These are phyloP conservation scores for Nyleta sp. DNA, from an alignment of 2,888 invertebrate species.

Conservation along the genomic window DNA sequence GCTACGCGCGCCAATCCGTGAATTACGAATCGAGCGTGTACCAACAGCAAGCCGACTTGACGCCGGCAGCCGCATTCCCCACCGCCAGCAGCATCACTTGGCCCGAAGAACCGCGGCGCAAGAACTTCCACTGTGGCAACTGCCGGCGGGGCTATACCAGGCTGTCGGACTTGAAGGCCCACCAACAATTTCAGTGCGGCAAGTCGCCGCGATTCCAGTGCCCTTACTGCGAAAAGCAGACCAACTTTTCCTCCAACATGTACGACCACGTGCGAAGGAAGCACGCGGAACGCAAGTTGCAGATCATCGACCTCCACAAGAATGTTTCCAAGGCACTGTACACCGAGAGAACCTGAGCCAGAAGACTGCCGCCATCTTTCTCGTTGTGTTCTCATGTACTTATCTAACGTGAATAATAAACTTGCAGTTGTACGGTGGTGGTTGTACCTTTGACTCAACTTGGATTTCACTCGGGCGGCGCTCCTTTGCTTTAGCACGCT, in stretches of 20 bases:
- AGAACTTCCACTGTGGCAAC: conserved; percentile 68
- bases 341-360: background rate
- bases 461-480: background rate
- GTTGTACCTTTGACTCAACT: too few relatives aligned
- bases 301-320: conserved; percentile 75
- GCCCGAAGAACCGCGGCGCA: conserved; percentile 31
- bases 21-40: too few relatives aligned
- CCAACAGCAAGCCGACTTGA: too few relatives aligned
- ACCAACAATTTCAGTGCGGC: conserved; percentile 81
- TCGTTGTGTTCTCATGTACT: too few relatives aligned
- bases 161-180: conserved; percentile 76
- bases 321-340: conserved; percentile 38
- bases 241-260: conserved; percentile 78
- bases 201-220: conserved; percentile 81
- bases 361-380: background rate
- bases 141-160: conserved; percentile 71
- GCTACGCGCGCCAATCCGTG: too few relatives aligned
- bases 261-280: conserved; percentile 75
- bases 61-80: too few relatives aligned
- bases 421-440: too few relatives aligned
- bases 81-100: too few relatives aligned
- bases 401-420: too few relatives aligned
- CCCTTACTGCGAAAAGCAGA: conserved; percentile 78
- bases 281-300: conserved; percentile 73
- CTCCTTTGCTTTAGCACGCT: too few relatives aligned